Base-by-base conservation (phyloP, 2,113 vertebrate genomes). In the Prochilodus magdalenae region DNA sequence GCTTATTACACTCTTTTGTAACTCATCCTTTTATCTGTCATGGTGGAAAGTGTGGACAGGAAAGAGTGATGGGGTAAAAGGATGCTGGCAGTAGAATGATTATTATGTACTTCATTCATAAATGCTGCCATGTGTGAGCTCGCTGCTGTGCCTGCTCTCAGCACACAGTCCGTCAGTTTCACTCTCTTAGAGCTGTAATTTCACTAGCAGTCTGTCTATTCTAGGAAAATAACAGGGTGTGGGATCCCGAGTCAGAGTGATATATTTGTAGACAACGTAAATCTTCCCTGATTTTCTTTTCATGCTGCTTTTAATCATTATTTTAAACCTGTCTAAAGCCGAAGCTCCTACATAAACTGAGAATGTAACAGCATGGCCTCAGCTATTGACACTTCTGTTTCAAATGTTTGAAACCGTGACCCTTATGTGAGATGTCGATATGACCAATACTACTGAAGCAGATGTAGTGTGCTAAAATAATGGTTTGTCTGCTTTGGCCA, bases 181-280 rank as follows among this genome's bases (percentile, higher is more conserved):
- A 90, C 86, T 88, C 84, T 84, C 88, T 87, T 84, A 87, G 93
- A 91, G 93, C 93, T 94, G 89, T 93, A 94, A 94, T 94, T 94
- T 92, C 83, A 90, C 90, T 89, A 89, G 86, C 81, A 88, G 66
- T 88, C 82, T 81, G 85, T 92, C 92, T 94, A 94, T 94, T 94
- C 88, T 87, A 88, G 92, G 90, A 89, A 94, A 94, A 95, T 94
- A 89, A 93, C 91, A 95, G 94, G 92, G 88, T 90, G 92, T 89
- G 77, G 83, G 86, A 85, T 88, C 83, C 83, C 83, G 87, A 82
- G 87, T 88, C 87, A 87, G 86, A 75, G 77, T 87, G 86, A 93
- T 87, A 90, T 89, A 92, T 93, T 92, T 91, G 87, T 83, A 89
- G 90, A 90, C 78, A 88, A 75, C 30, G 1, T 0, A 79, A 75